Evolutionary conservation across 1,140 invertebrate species (phyloP), one percentile per base, ranked within the genome.

Genomic region (Drosophila auraria): DNA sequence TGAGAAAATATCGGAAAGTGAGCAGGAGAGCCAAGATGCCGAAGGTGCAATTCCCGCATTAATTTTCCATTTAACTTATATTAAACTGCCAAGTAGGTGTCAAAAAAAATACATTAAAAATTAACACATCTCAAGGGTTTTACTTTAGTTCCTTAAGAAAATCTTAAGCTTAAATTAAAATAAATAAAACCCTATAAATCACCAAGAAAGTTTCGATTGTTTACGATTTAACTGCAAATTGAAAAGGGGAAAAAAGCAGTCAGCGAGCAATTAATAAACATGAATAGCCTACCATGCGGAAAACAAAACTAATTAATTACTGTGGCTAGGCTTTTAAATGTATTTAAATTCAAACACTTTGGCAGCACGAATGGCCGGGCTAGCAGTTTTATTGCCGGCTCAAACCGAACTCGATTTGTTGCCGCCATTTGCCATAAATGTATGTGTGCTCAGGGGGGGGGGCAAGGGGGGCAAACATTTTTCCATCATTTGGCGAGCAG

Each of bases 271-370:
- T 61, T 50, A 78, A 78, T 56, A 61, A 53, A 45, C 40, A 17
- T 44, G 42, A 40, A 59, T 33, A 23, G 40, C 47, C 23, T 61
- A 45, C 57, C 25, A 50, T 54, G 65, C 42, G 58, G 44, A 80
- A 83, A 45, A 62, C 62, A 83, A 80, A 61, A 80, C 78, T 80
- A 83, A 83, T 83, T 83, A 83, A 83, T 80, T 80, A 73, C 51
- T 49, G 68, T 57, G 80, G 75, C 58, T 54, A 59, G 54, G 68
- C 60, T 66, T 79, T 83, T 56, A 66, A 66, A 57, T 36, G 11
- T 36, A 80, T 76, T 83, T 66, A 40, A 49, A 71, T 68, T 69
- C 50, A 36, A 40, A 45, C 38, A 17, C 40, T 69, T 40, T 51
- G 33, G 44, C 7, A 25, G n/a, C 36, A 23, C 44, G 14, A n/a